Evolutionary conservation across 2,113 vertebrate species (phyloP).

Genomic region (Accipiter virgatus): DNA sequence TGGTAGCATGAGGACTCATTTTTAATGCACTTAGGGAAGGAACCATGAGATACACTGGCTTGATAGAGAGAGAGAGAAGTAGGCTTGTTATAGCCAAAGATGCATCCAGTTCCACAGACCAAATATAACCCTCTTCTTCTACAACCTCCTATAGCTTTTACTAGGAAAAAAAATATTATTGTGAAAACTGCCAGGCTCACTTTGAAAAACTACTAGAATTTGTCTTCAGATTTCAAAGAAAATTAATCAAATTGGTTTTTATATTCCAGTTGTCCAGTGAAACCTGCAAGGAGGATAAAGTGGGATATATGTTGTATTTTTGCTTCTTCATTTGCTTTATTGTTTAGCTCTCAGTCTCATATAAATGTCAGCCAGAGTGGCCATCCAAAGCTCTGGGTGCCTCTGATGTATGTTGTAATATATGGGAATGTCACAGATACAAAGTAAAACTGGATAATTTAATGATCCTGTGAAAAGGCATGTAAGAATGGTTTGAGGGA

Average conservation of each 20-base stretch:
- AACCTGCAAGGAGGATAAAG: neutral
- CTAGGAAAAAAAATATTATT: neutral
- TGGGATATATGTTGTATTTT: neutral
- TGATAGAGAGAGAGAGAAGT: neutral
- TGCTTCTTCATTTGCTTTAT: neutral
- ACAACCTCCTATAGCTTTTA: neutral
- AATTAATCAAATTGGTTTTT: neutral
- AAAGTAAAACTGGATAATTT: neutral
- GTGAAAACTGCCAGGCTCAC: neutral
- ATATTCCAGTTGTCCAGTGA: neutral
- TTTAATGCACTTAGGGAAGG: neutral
- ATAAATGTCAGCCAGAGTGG: neutral
- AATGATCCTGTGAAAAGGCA: neutral
- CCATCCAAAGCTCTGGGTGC: neutral
- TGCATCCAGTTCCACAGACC: neutral
- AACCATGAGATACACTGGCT: neutral
- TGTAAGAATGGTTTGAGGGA: neutral
- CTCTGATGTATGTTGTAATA: neutral
- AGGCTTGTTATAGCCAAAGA: neutral
- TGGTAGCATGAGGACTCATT: neutral
- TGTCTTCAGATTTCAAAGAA: neutral
- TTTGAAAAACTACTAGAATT: neutral
- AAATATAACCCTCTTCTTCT: neutral
- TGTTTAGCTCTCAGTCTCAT: neutral
- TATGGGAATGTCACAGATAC: neutral